phyloP scores from a whole-genome alignment of 2,888 invertebrate genomes.

The Ornithoptera priamus region DNA sequence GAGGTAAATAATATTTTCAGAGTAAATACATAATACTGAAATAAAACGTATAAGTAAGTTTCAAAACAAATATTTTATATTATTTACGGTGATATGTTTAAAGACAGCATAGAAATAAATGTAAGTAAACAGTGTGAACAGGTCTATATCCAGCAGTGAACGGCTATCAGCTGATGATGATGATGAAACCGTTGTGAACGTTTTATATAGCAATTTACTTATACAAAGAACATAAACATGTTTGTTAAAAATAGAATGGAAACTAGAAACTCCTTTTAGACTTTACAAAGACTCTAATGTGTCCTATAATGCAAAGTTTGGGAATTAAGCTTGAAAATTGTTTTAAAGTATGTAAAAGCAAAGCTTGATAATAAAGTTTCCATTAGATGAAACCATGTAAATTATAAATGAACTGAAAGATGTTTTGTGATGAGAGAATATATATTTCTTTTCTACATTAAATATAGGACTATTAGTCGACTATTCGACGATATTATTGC shows the following conservation, averaged over 20 bases:
- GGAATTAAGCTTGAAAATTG: conserved; percentile 12
- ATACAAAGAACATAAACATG: conserved; percentile 20
- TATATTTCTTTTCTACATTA: background rate
- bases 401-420: background rate
- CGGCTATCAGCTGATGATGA: too few species aligned
- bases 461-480: too few species aligned
- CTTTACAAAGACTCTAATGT: conserved; percentile 19
- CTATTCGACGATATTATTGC: too few species aligned
- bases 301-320: conserved; percentile 16
- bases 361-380: background rate
- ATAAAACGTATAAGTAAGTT: background rate
- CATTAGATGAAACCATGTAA: background rate
- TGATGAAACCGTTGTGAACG: conserved; percentile 7
- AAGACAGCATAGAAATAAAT: conserved; percentile 4
- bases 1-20: too few species aligned
- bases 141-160: too few species aligned
- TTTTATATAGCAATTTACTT: conserved; percentile 16
- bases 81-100: conserved; percentile 11
- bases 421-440: background rate
- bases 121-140: conserved; percentile 4
- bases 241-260: conserved; percentile 25
- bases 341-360: background rate
- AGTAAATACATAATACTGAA: background rate
- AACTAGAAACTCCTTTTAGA: conserved; percentile 21
- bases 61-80: conserved; percentile 12